phyloP scores from a whole-genome alignment of 2,113 vertebrate species.

The Mormyrus lacerda region DNA sequence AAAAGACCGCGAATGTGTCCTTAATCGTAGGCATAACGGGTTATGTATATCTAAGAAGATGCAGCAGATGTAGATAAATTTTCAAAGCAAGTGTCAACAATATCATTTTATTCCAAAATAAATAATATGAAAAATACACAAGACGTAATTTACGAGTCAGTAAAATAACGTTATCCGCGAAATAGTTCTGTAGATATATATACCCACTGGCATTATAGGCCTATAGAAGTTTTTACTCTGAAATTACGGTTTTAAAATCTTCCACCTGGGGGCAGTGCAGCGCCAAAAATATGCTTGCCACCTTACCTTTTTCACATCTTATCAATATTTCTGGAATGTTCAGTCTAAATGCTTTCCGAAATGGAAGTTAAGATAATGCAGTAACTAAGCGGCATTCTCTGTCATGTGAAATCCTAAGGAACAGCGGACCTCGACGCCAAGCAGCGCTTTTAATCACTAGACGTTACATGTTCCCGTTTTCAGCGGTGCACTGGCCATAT shows the following conservation, averaged over 20 bases:
- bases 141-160: neutral
- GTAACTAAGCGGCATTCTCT: neutral
- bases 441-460: neutral
- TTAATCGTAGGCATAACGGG: conserved; percentile 36
- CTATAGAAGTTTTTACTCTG: conserved; percentile 18
- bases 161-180: neutral
- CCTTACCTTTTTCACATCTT: conserved; percentile 9
- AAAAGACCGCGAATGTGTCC: conserved; percentile 42
- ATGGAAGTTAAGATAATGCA: neutral
- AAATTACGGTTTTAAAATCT: conserved; percentile 39
- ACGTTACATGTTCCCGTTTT: neutral
- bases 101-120: conserved; percentile 53
- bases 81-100: conserved; percentile 53
- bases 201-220: neutral
- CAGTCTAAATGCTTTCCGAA: neutral
- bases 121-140: conserved; percentile 41
- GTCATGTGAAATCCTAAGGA: neutral
- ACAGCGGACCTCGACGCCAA: neutral
- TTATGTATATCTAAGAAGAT: conserved; percentile 41
- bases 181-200: neutral
- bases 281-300: conserved; percentile 3
- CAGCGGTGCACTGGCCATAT: neutral
- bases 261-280: conserved; percentile 18
- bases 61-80: conserved; percentile 12
- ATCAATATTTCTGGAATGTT: neutral